These are phyloP conservation scores for Lathamus discolor DNA, from an alignment of 2,113 vertebrate genomes.

Conservation along the genomic window DNA sequence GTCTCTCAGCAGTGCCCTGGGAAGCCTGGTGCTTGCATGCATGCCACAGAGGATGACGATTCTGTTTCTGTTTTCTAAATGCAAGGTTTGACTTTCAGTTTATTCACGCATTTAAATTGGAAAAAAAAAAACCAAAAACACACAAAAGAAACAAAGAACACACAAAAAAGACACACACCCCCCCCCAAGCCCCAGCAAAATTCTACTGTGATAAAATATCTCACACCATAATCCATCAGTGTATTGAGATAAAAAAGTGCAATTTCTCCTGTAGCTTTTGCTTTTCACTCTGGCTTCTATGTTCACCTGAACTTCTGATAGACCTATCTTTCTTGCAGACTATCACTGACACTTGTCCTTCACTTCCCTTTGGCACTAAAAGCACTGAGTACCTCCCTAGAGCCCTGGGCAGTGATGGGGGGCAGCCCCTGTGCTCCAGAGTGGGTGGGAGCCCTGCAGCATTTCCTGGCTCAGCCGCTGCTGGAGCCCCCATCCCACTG, in stretches of 20 bases:
- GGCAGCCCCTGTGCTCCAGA: not conserved
- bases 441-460: not conserved
- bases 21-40: not conserved
- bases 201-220: not conserved
- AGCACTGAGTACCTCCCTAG: not conserved
- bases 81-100: not conserved
- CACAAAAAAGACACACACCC: not conserved
- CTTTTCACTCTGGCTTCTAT: not conserved
- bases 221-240: fast-evolving
- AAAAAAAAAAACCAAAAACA: not conserved
- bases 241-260: not conserved
- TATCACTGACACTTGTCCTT: not conserved
- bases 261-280: not conserved
- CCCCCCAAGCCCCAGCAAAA: not conserved
- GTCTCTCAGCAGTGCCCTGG: not conserved
- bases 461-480: fast-evolving
- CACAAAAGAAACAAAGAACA: not conserved
- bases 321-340: not conserved
- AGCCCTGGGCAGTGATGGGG: fast-evolving
- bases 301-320: not conserved
- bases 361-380: not conserved
- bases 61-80: not conserved
- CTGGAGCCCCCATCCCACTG: not conserved
- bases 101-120: not conserved
- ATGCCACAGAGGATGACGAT: not conserved